Evolutionary conservation across 2,113 vertebrate species (phyloP).

Genomic region (Macaca mulatta): DNA sequence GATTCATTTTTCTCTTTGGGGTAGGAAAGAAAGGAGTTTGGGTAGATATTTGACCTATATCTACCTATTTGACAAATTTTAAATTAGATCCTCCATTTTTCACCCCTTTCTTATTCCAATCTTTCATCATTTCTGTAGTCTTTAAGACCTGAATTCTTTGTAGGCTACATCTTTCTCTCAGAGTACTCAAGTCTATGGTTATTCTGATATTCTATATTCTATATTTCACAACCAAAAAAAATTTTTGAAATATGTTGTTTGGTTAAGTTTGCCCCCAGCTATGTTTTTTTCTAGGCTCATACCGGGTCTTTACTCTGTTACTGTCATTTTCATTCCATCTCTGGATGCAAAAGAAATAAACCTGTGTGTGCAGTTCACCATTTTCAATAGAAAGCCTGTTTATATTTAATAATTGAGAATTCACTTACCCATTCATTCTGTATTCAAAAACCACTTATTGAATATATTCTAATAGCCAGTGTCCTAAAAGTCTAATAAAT

Average conservation of each 20-base stretch:
- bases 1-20: neutral
- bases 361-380: neutral
- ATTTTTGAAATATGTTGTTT: neutral
- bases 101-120: neutral
- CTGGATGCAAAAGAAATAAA: conserved; percentile 5
- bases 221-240: neutral
- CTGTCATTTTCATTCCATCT: neutral
- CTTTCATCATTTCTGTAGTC: neutral
- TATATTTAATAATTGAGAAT: neutral
- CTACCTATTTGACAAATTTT: neutral
- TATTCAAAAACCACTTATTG: neutral
- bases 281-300: neutral
- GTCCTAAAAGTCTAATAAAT: neutral
- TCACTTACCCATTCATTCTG: neutral
- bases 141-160: neutral
- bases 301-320: neutral
- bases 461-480: conserved; percentile 19
- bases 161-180: neutral
- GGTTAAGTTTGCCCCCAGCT: neutral
- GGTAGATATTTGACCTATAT: neutral
- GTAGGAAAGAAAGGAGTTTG: neutral
- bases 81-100: neutral
- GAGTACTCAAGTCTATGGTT: neutral
- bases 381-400: neutral
- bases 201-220: neutral